Evolutionary conservation across 2,888 invertebrate genomes (phyloP).

Genomic region (Chesias legatella): DNA sequence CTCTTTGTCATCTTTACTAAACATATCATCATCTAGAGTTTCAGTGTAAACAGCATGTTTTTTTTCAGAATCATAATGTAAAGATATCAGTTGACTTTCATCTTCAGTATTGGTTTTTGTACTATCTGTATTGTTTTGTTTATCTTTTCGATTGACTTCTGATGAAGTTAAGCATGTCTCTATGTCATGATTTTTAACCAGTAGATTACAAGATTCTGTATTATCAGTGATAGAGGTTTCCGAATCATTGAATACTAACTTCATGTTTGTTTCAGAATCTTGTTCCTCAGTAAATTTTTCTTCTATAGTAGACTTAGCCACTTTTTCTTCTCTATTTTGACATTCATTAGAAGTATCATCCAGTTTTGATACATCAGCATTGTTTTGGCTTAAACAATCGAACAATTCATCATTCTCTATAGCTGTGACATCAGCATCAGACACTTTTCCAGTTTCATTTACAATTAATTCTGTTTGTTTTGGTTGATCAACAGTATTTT

Average conservation of each 20-base stretch:
- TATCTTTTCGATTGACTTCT: conserved; percentile 1
- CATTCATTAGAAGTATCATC: conserved; percentile 1
- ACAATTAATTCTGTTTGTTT: not conserved
- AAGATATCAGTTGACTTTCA: conserved; percentile 43
- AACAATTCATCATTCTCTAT: conserved; percentile 19
- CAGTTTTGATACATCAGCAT: conserved; percentile 1
- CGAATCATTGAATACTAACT: conserved; percentile 38
- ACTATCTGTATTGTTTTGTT: not conserved
- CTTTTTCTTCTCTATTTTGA: conserved; percentile 10
- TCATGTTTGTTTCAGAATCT: conserved; percentile 35
- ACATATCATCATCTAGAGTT: conserved; percentile 4
- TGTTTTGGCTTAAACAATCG: conserved; percentile 10
- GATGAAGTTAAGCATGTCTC: not conserved
- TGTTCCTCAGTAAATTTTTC: conserved; percentile 24
- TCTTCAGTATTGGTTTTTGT: conserved; percentile 22
- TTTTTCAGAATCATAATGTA: conserved; percentile 47
- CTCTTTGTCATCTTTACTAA: conserved; percentile 7
- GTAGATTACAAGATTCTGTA: not conserved
- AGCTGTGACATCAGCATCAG: conserved; percentile 1
- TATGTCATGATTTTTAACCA: not conserved
- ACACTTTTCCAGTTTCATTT: conserved; percentile 2
- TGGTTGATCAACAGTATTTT: not conserved
- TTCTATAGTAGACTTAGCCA: conserved; percentile 11
- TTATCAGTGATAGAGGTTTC: conserved; percentile 17
- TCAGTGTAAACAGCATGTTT: conserved; percentile 14